Evolutionary conservation across 2,797 vertebrate genomes (phyloP).

Genomic region (Sebastes aleutianus): DNA sequence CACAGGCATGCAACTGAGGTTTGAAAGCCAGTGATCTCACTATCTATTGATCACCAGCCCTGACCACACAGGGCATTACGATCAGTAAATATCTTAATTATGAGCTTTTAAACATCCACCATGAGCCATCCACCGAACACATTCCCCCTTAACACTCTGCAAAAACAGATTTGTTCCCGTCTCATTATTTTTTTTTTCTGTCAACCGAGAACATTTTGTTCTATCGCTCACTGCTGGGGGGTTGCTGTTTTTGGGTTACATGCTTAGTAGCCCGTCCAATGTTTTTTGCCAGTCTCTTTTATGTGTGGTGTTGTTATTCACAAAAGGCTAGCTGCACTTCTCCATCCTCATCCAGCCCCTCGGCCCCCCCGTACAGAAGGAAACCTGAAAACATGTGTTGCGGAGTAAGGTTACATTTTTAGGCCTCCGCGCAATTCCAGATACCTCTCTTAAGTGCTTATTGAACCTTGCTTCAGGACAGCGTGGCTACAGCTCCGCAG

Average conservation of each 20-base stretch:
- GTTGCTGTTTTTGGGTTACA: slow-evolving; percentile 61
- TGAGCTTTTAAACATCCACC: slow-evolving; percentile 8
- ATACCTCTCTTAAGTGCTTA: slow-evolving; percentile 10
- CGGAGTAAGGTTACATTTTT: slow-evolving; percentile 57
- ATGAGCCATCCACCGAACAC: neutral
- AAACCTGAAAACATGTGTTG: slow-evolving; percentile 61
- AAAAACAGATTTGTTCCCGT: slow-evolving; percentile 42
- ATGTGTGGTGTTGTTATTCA: slow-evolving; percentile 65
- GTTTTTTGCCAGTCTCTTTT: slow-evolving; percentile 62
- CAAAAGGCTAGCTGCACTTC: slow-evolving; percentile 42
- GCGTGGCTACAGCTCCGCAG: neutral
- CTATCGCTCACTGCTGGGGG: slow-evolving; percentile 42
- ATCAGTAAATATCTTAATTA: slow-evolving; percentile 14
- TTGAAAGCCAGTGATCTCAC: slow-evolving; percentile 14
- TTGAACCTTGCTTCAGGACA: slow-evolving; percentile 31
- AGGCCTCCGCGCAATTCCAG: slow-evolving; percentile 12
- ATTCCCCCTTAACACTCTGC: slow-evolving; percentile 2
- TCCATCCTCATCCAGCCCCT: slow-evolving; percentile 32
- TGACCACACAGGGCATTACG: neutral
- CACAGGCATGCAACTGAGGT: neutral
- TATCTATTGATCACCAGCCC: slow-evolving; percentile 24
- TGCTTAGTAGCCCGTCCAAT: slow-evolving; percentile 47
- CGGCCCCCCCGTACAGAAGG: slow-evolving; percentile 38
- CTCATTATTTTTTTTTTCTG: slow-evolving; percentile 37
- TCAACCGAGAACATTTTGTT: slow-evolving; percentile 60